Base-by-base conservation (phyloP, 1,140 invertebrate species). In the Lutraria rhynchaena region DNA sequence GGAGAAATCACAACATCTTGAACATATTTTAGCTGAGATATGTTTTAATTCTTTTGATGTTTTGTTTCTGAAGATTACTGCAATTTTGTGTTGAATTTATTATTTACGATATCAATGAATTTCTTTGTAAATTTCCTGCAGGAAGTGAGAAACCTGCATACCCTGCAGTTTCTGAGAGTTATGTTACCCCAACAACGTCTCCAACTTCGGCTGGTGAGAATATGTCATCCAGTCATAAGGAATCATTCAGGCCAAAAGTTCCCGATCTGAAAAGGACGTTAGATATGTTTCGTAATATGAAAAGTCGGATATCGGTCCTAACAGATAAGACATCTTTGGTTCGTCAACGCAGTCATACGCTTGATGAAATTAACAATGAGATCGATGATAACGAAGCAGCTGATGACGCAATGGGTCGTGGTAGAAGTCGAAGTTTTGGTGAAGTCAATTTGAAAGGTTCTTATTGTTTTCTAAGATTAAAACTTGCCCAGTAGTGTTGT, bases 81-180 rank as follows among this genome's bases (percentile, higher is more conserved):
- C n/a, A n/a, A n/a, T n/a, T n/a, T n/a, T n/a, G n/a, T n/a, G n/a
- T n/a, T n/a, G n/a, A n/a, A n/a, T n/a, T n/a, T n/a, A n/a, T n/a
- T n/a, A n/a, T n/a, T n/a, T n/a, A n/a, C n/a, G n/a, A n/a, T n/a
- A n/a, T n/a, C n/a, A n/a, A n/a, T n/a, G n/a, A n/a, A n/a, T n/a
- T 41, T 41, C 37, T 41, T 41, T 41, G 15, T 41, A 41, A 5
- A 41, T 41, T n/a, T n/a, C n/a, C 2, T 35, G 2, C 33, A 63
- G 60, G 37, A 41, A 51, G 70, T 33, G 33, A 7, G 5, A 44
- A 55, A 49, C 73, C 57, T 31, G 74, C 83, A 5, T 85, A 85
- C 37, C 83, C 83, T 11, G 80, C 75, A 33, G 71, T 85, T 0
- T 85, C 83, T 44, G 83, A 85, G 33, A 80, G 35, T n/a, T 76